phyloP scores from a whole-genome alignment of 1,140 invertebrate genomes.

The Branchinecta lindahli region DNA sequence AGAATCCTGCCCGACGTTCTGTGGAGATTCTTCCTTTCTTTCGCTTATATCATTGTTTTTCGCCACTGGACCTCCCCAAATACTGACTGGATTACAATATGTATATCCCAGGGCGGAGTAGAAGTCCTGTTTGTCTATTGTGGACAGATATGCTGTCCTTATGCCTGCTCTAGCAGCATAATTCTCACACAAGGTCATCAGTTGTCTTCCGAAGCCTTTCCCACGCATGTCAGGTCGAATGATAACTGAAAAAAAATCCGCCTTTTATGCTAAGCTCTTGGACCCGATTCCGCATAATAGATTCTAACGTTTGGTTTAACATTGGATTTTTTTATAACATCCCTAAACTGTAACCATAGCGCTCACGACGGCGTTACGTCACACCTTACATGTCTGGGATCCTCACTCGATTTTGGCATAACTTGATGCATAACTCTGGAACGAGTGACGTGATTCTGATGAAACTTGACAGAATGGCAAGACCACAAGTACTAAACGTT shows the following conservation, averaged over 20 bases:
- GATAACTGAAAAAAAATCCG: conserved; percentile 14
- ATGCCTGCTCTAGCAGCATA: conserved; percentile 4
- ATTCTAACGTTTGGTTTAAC: no score
- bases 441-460: no score
- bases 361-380: no score
- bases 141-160: conserved; percentile 16
- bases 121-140: conserved; percentile 19
- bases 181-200: conserved; percentile 18
- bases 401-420: no score
- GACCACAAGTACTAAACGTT: no score
- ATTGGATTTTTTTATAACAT: no score
- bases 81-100: conserved; percentile 16
- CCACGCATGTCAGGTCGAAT: conserved; percentile 13
- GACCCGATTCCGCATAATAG: no score
- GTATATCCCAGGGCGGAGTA: conserved; percentile 16
- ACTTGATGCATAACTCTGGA: no score
- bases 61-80: background rate
- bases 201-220: conserved; percentile 18
- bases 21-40: background rate
- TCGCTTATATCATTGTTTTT: background rate
- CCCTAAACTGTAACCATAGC: no score
- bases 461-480: no score
- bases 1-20: background rate
- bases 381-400: no score
- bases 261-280: no score